Conservation (phyloP, 2,797 vertebrate genomes). For the Phylloscopus collybita region DNA sequence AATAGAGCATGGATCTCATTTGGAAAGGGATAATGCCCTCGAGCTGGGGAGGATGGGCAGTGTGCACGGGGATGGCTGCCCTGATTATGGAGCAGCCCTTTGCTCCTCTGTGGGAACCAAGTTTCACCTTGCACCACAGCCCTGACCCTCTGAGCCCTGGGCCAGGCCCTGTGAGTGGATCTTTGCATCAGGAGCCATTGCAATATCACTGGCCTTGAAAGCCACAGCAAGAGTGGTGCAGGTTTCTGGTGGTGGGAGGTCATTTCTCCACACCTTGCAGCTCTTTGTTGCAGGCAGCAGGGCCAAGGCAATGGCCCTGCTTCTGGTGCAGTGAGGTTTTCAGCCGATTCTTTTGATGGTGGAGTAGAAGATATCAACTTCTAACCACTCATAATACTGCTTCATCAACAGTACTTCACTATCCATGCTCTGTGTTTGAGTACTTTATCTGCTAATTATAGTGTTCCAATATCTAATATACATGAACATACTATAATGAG, state of each 20-base stretch:
- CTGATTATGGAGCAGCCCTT: background rate
- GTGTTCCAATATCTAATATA: background rate
- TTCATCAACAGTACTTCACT: background rate
- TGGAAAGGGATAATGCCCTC: background rate
- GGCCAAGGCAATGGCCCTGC: background rate
- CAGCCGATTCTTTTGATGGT: background rate
- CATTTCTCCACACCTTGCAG: background rate
- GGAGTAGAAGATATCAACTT: background rate
- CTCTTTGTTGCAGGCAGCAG: background rate
- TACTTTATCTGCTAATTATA: background rate
- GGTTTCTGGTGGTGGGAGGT: background rate
- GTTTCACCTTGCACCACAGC: rapidly evolving
- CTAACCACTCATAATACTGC: background rate
- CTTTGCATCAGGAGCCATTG: background rate
- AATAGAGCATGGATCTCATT: background rate
- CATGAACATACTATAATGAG: background rate
- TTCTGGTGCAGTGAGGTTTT: background rate
- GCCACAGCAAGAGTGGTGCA: background rate
- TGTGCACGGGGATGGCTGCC: background rate
- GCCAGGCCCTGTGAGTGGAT: background rate
- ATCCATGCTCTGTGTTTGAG: background rate
- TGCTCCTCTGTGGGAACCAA: background rate
- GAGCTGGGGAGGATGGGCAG: background rate
- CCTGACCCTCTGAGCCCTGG: background rate
- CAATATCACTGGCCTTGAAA: background rate